These are phyloP conservation scores for Hystrix cristata DNA, from an alignment of 2,113 vertebrate genomes.

Conservation along the genomic window DNA sequence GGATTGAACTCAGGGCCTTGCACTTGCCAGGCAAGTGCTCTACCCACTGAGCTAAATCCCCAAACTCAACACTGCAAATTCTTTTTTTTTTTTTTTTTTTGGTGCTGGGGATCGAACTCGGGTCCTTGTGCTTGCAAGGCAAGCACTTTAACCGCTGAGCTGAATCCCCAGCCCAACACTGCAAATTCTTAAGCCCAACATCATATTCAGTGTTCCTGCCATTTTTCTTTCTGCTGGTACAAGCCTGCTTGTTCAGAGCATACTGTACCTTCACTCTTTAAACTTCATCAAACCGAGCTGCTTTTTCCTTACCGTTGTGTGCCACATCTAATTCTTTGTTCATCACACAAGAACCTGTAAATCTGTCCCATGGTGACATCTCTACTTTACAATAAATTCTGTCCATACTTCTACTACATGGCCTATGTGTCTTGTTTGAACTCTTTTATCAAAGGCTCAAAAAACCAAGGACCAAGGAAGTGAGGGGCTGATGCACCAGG, in stretches of 20 bases:
- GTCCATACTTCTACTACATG: neutral
- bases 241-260: neutral
- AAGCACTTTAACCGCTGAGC: too few relatives aligned
- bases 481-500: neutral
- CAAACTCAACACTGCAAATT: too few relatives aligned
- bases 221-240: neutral
- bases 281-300: neutral
- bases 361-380: neutral
- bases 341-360: neutral
- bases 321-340: neutral
- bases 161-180: too few relatives aligned
- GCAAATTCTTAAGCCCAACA: neutral
- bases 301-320: neutral
- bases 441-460: neutral
- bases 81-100: too few relatives aligned
- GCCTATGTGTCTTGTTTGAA: neutral
- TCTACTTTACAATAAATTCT: neutral
- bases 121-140: too few relatives aligned
- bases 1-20: too few relatives aligned
- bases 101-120: too few relatives aligned
- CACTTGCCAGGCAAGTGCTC: too few relatives aligned
- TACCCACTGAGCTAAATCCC: too few relatives aligned
- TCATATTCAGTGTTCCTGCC: neutral
- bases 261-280: neutral
- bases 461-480: neutral